Percentiles rank a stretch among this genome's conserved stretches.
phyloP scores from a whole-genome alignment of 2,888 invertebrate species.

The Steinernema carpocapsae region DNA sequence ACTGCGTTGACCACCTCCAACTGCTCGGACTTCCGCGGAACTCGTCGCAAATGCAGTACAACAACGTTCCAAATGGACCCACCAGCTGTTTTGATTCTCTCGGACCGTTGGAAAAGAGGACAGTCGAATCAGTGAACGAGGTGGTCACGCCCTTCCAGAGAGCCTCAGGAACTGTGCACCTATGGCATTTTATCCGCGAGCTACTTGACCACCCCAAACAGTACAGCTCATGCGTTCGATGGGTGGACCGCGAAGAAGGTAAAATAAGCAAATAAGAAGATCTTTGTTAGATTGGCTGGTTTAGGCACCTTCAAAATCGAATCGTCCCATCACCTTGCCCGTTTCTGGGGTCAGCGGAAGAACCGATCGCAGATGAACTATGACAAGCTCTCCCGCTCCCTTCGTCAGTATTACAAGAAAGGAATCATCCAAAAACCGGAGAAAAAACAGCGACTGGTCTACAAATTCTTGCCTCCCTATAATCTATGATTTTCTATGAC shows the following conservation, averaged over 20 bases:
- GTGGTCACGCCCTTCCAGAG: conserved; percentile 36
- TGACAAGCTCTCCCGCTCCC: conserved; percentile 95
- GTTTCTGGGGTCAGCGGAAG: conserved; percentile 95
- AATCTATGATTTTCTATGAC: conserved; percentile 49
- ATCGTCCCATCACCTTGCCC: conserved; percentile 94
- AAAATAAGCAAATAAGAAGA: conserved; percentile 10
- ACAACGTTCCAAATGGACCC: background rate
- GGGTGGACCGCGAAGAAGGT: conserved; percentile 91
- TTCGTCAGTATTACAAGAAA: conserved; percentile 98
- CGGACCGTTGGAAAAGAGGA: conserved; percentile 1
- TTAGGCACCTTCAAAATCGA: conserved; percentile 90
- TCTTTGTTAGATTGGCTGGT: background rate
- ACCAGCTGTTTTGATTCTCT: conserved; percentile 12
- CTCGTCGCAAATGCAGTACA: conserved; percentile 38
- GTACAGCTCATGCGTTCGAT: conserved; percentile 92
- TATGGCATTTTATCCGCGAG: conserved; percentile 98
- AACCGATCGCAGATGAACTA: conserved; percentile 99
- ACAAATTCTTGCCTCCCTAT: conserved; percentile 79
- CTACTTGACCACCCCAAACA: conserved; percentile 84
- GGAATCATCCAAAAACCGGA: conserved; percentile 99
- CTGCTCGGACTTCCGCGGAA: background rate
- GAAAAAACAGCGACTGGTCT: conserved; percentile 93
- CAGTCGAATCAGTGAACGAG: background rate
- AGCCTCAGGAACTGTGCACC: conserved; percentile 77
- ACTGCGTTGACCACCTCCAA: conserved; percentile 35